Base-by-base conservation (phyloP, 92 coral and sea anemone species). In the Heteractis magnifica region DNA sequence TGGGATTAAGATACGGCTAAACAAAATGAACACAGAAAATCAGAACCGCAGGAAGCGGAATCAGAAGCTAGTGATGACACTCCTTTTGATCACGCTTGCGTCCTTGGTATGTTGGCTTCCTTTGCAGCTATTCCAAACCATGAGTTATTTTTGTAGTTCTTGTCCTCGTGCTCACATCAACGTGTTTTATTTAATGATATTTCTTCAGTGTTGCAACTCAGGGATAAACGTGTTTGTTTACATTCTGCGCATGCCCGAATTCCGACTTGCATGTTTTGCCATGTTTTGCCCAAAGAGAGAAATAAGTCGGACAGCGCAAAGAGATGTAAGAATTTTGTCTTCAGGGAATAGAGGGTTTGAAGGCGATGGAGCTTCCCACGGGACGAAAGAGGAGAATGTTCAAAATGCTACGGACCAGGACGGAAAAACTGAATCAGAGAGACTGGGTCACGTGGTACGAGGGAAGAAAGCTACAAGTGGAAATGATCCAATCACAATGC, bases 261-360 rank as follows among this genome's bases (percentile, higher is more conserved):
- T 62, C 19, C 70, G 70, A n/a, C 4, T 16, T 72, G 53, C 86
- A 71, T 74, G 50, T 56, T 73, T 56, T 41, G 49, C 73, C 13
- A 44, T 83, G 73, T 83, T 80, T 62, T 76, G 81, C 64, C 76
- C 76, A 4, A 18, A 23, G 19, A 56, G 64, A 56, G 23, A 23
- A 1, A 62, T 5, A 62, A 18, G 23, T 62, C 70, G 19, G 34
- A 16, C 70, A 62, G 6, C 44, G 44, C 44, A 34, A 34, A 34
- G 44, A 34, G 44, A 34, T 34, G 44, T 15, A 16, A 23, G 1
- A 18, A 23, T n/a, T 4, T 23, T 11, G 18, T 62, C 68, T 60
- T 60, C 19, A 8, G 12, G 19, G 21, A 62, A 62, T 5, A 16
- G 70, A 4, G 23, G 21, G 6, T 62, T 62, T 18, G 70, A 62